phyloP scores from a whole-genome alignment of 2,888 invertebrate genomes.

The Aquatica leii region DNA sequence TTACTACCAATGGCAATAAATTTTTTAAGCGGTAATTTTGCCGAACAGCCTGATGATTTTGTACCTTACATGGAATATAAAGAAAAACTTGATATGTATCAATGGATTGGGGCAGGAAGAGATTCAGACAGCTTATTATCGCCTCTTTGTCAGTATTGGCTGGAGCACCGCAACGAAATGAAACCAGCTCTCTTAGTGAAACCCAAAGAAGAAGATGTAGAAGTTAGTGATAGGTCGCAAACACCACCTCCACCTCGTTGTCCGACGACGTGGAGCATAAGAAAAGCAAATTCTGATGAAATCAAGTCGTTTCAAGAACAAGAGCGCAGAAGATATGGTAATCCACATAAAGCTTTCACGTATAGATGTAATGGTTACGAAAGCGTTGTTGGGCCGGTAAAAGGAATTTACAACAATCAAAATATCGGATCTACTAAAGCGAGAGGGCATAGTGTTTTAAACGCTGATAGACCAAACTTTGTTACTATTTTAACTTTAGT shows the following conservation, averaged over 20 bases:
- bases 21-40: conserved; percentile 83
- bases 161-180: conserved; percentile 67
- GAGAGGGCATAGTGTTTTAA: conserved; percentile 84
- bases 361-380: conserved; percentile 69
- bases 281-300: conserved; percentile 80
- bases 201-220: conserved; percentile 58
- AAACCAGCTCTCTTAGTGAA: conserved; percentile 48
- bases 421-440: conserved; percentile 69
- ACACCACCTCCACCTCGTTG: conserved; percentile 69
- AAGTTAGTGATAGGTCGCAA: conserved; percentile 57
- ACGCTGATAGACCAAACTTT: conserved; percentile 84
- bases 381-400: conserved; percentile 62
- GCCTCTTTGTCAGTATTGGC: conserved; percentile 81
- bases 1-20: conserved; percentile 81
- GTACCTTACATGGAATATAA: conserved; percentile 90
- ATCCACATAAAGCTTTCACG: conserved; percentile 91
- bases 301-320: conserved; percentile 78
- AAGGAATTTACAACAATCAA: conserved; percentile 77
- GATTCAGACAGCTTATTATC: conserved; percentile 84
- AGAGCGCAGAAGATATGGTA: conserved; percentile 84
- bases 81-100: conserved; percentile 74
- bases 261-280: conserved; percentile 84
- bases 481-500: conserved; percentile 91
- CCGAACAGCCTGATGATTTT: conserved; percentile 84
- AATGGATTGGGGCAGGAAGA: conserved; percentile 94